Evolutionary conservation across 2,113 vertebrate genomes (phyloP), one percentile per base, ranked within the genome.

Genomic region (Heterotis niloticus): DNA sequence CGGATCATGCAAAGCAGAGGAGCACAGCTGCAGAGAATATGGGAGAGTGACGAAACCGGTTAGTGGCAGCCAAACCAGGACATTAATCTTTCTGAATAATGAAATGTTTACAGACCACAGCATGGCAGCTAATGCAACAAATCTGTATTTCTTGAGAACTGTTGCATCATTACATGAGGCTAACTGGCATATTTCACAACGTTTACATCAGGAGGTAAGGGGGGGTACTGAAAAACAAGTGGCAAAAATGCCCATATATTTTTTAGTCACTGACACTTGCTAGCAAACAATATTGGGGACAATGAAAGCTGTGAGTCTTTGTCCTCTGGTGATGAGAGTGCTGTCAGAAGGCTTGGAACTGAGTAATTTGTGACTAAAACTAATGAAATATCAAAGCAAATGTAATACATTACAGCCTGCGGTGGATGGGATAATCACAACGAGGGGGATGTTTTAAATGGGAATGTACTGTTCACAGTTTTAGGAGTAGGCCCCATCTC

Each of bases 41-140:
- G 54, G 57, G 12, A 29, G 34, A 69, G 29, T 34, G 16, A 34
- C 23, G 24, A 75, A 75, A 64, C 54, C 0, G 24, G 24, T 18
- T 24, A 60, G n/a, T 62, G 3, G 11, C 11, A 64, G 74, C 57
- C 74, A 64, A 75, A 17, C 17, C 20, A 62, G 60, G 59, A 13
- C n/a, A 69, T 29, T 75, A 18, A 34, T 64, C 56, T 29, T 75
- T 29, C 17, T 17, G 18, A 62, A 75, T 64, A 34, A 75, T 44
- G 57, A 75, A 75, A 75, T 75, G 74, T 18, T 60, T 74, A 60
- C 56, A 74, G 56, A 59, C 54, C 72, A 57, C 77, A 62, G 57
- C 18, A 57, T 23, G 66, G 57, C 26, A n/a, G 26, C 74, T 76
- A 60, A 76, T 64, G 28, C 59, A 60, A 44, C 57, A 59, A 24